These are phyloP conservation scores for Neofelis nebulosa DNA, from an alignment of 2,113 vertebrate genomes.

Conservation along the genomic window DNA sequence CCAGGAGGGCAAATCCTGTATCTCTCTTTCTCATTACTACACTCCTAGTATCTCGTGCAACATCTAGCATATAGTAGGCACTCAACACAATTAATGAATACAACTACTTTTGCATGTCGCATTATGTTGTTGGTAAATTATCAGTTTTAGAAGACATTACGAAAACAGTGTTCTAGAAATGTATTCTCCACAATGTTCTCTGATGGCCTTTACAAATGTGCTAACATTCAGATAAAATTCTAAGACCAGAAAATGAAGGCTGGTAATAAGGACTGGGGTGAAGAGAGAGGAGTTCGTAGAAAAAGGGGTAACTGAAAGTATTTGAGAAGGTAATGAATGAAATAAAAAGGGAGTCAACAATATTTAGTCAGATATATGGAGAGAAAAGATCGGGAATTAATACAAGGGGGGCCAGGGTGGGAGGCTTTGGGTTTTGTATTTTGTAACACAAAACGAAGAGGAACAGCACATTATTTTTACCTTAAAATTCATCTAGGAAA, in stretches of 20 bases:
- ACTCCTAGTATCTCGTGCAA: neutral
- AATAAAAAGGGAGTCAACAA: neutral
- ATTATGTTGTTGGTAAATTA: neutral
- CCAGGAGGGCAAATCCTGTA: neutral
- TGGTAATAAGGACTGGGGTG: neutral
- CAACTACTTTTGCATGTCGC: neutral
- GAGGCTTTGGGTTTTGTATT: neutral
- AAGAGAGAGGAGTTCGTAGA: neutral
- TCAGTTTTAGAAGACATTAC: neutral
- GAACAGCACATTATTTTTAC: neutral
- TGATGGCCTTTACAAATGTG: neutral
- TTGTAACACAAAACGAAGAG: neutral
- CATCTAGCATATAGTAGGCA: neutral
- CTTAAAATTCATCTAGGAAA: neutral
- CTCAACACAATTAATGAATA: neutral
- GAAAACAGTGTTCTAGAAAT: neutral
- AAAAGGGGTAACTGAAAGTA: neutral
- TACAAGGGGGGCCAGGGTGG: neutral
- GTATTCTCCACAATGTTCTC: neutral
- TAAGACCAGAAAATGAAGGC: neutral
- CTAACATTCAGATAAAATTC: neutral
- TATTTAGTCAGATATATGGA: neutral
- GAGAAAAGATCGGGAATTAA: neutral
- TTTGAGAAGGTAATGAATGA: neutral
- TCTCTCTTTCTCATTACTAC: neutral